Evolutionary conservation across 2,797 vertebrate genomes (phyloP), one percentile per base, ranked within the genome.

Genomic region (Leptoclinus maculatus): DNA sequence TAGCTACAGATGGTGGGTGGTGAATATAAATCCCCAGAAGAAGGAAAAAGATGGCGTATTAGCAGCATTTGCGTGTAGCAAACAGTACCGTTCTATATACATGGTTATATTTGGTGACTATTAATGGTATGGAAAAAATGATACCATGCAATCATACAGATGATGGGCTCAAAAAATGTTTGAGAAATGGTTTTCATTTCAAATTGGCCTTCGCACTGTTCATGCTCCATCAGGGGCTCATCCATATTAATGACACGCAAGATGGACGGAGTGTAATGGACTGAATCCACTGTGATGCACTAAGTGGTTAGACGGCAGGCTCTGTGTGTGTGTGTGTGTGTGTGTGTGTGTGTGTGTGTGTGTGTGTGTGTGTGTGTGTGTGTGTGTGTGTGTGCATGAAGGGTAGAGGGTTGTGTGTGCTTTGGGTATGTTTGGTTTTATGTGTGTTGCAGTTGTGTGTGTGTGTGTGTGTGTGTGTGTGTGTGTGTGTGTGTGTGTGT

Each of bases 221-320:
- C 54, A 27, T 19, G 39, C 66, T 78, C 69, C 78, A 56, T 78
- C 71, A 80, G 77, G 19, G 56, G 49, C 38, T 88, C 75, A 84
- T 91, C 65, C 72, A 84, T 85, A 83, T 84, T 80, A 64, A 76
- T 89, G 70, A 79, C 83, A 78, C 66, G 83, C 51, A 76, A 72
- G 75, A 76, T 49, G 62, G 70, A 76, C 76, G 56, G 65, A 60
- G 64, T 54, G 51, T 66, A 88, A 78, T 85, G 76, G 76, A 85
- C 72, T 79, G 74, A 66, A 74, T 78, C 66, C 29, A 74, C 62
- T 79, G 41, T 66, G 77, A 86, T 79, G 78, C 60, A 83, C 65
- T 79, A 74, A 87, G 76, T 71, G 83, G 76, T 60, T 66, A 63
- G 77, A 77, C 9, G 39, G 39, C 71, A 60, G 45, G 56, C 65